These are phyloP conservation scores for Anguilla marmorata DNA, from an alignment of 2,797 vertebrate species.

Conservation along the genomic window DNA sequence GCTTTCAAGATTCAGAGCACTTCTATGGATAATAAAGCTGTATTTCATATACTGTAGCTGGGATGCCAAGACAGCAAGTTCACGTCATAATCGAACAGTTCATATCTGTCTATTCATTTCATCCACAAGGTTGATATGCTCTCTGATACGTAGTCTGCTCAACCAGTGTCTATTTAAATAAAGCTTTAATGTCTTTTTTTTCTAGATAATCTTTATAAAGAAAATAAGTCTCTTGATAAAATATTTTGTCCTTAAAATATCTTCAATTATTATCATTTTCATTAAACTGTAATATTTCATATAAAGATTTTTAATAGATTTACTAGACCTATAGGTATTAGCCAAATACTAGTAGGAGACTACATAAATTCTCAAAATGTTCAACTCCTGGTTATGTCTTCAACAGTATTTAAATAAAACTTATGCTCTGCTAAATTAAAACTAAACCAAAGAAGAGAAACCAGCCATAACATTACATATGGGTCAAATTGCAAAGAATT, in stretches of 20 bases:
- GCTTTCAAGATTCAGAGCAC: constrained; percentile 17
- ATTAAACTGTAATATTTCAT: constrained; percentile 52
- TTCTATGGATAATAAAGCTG: neutral
- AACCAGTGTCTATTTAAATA: constrained; percentile 53
- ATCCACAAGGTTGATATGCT: constrained; percentile 32
- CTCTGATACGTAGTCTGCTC: constrained; percentile 52
- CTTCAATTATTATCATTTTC: constrained; percentile 38
- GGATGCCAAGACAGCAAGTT: neutral
- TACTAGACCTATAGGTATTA: constrained; percentile 41
- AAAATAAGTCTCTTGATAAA: constrained; percentile 66
- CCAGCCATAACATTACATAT: neutral
- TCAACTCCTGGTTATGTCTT: constrained; percentile 13
- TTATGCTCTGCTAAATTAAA: neutral
- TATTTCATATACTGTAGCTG: neutral
- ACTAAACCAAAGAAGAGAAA: constrained; percentile 9
- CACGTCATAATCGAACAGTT: neutral
- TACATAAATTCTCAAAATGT: constrained; percentile 25
- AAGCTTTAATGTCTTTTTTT: constrained; percentile 53
- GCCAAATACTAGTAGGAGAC: constrained; percentile 27
- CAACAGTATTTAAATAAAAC: constrained; percentile 22
- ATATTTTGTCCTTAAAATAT: constrained; percentile 61
- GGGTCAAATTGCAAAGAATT: constrained; percentile 1
- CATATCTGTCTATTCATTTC: constrained; percentile 8
- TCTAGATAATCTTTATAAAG: constrained; percentile 53
- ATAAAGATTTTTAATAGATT: constrained; percentile 51